Evolutionary conservation across 1,140 invertebrate species (phyloP).

Genomic region (Cydia fagiglandana): DNA sequence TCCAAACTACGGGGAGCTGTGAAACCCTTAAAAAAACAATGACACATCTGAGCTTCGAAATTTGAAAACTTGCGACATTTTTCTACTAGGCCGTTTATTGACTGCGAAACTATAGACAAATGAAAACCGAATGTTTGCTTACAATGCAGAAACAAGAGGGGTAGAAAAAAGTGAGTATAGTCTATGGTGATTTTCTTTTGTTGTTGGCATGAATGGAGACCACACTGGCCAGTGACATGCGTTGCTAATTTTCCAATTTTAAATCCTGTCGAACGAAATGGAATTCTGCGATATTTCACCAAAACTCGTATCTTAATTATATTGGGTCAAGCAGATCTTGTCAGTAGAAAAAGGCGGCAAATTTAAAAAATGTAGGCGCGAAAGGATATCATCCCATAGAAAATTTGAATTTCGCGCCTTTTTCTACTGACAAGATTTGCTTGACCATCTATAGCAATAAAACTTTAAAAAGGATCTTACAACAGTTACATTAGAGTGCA

Average conservation of each 20-base stretch:
- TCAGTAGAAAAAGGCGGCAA: no score
- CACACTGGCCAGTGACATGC: constrained; percentile 61
- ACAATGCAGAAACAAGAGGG: constrained; percentile 58
- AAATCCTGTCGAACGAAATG: constrained; percentile 41
- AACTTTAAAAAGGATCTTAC: background rate
- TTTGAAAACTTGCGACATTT: background rate
- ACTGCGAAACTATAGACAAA: constrained; percentile 48
- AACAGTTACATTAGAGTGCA: background rate
- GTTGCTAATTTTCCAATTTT: constrained; percentile 72
- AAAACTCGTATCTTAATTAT: background rate
- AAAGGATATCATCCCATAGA: no score
- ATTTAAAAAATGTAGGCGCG: no score
- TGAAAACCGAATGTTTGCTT: constrained; percentile 59
- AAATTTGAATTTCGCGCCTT: no score
- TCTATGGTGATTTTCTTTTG: constrained; percentile 47
- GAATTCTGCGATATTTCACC: background rate
- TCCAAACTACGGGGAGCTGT: constrained; percentile 61
- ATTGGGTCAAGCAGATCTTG: no score
- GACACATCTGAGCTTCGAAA: background rate
- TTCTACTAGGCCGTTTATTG: constrained; percentile 38
- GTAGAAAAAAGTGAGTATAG: constrained; percentile 44
- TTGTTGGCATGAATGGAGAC: constrained; percentile 60
- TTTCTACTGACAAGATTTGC: no score
- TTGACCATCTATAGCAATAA: no score
- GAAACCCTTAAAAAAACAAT: constrained; percentile 42